Conservation (phyloP, 1,140 invertebrate species). For the Colletes latitarsis region DNA sequence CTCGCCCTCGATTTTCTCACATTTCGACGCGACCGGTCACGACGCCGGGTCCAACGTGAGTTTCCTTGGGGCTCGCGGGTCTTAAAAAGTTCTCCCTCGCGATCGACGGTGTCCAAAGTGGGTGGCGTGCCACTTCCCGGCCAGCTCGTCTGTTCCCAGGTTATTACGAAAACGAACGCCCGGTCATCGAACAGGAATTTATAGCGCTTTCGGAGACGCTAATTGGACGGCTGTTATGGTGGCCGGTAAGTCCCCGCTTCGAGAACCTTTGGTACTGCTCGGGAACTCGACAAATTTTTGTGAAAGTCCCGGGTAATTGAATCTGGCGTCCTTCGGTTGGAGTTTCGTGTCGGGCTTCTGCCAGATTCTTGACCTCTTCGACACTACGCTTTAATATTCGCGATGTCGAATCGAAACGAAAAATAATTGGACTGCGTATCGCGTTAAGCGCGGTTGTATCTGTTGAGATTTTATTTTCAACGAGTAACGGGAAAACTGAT, state of each 20-base stretch:
- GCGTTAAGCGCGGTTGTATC: too few relatives aligned
- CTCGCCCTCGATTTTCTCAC: slow-evolving; percentile 53
- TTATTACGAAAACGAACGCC: slow-evolving; percentile 17
- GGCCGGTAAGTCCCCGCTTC: not conserved
- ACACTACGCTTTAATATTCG: too few relatives aligned
- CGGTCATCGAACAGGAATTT: slow-evolving; percentile 34
- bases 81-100: slow-evolving; percentile 6
- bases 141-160: not conserved
- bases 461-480: too few relatives aligned
- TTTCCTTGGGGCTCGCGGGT: not conserved
- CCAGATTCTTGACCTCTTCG: not conserved
- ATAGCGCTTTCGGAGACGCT: slow-evolving; percentile 22
- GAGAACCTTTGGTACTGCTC: not conserved
- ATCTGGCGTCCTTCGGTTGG: not conserved
- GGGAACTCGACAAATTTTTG: slow-evolving; percentile 19
- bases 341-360: not conserved
- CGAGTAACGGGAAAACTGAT: too few relatives aligned
- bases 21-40: slow-evolving; percentile 47
- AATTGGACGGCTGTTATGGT: slow-evolving; percentile 31
- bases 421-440: too few relatives aligned
- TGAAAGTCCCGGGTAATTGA: not conserved
- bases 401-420: too few relatives aligned
- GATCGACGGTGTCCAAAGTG: slow-evolving; percentile 3
- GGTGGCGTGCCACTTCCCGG: slow-evolving; percentile 20
- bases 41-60: slow-evolving; percentile 24